A percentile compares a stretch with the other conserved stretches of the same genome.
phyloP scores from a whole-genome alignment of 2,113 vertebrate species.

The Ceratotherium simum region DNA sequence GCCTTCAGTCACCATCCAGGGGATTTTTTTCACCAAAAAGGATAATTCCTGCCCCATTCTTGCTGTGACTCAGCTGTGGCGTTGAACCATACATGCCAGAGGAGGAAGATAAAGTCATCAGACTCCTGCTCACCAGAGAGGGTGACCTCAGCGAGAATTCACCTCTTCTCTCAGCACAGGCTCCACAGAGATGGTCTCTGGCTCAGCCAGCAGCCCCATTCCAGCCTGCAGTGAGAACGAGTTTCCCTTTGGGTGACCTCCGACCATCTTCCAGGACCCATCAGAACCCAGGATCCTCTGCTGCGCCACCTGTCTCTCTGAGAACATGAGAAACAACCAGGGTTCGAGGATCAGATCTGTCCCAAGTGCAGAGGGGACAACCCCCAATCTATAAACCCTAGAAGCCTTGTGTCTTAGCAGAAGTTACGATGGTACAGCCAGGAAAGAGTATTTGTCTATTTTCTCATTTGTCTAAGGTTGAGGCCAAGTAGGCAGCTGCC shows the following conservation, averaged over 20 bases:
- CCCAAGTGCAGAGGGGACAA: slow-evolving; percentile 87
- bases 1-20: slow-evolving; percentile 74
- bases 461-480: not conserved
- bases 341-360: slow-evolving; percentile 81
- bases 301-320: slow-evolving; percentile 87
- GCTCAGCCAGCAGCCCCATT: slow-evolving; percentile 39
- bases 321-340: slow-evolving; percentile 84
- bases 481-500: not conserved
- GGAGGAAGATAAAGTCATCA: slow-evolving; percentile 18
- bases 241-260: slow-evolving; percentile 89
- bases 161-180: slow-evolving; percentile 3
- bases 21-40: slow-evolving; percentile 82
- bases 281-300: slow-evolving; percentile 86
- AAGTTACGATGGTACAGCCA: slow-evolving; percentile 82
- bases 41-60: slow-evolving; percentile 86
- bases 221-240: slow-evolving; percentile 88
- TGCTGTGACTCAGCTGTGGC: slow-evolving; percentile 80
- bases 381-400: slow-evolving; percentile 77
- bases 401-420: slow-evolving; percentile 85
- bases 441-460: not conserved
- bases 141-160: not conserved
- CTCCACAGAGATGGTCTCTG: slow-evolving; percentile 81
- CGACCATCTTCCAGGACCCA: slow-evolving; percentile 83
- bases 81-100: slow-evolving; percentile 70
- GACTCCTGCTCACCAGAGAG: not conserved